Conservation (phyloP, 2,888 invertebrate genomes). For the Thelaira solivaga region DNA sequence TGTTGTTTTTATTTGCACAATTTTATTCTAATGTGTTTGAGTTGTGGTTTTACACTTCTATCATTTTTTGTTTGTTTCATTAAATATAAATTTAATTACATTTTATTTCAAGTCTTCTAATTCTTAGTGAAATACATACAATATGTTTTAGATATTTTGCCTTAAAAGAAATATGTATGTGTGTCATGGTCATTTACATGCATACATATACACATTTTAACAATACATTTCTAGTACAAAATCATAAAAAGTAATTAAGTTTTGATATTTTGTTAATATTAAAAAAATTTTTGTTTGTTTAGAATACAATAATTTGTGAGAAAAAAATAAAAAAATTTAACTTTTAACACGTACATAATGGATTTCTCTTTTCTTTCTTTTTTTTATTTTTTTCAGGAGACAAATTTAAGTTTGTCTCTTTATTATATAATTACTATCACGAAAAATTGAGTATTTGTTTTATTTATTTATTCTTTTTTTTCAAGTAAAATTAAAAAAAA, state of each 20-base stretch:
- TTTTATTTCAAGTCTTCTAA: constrained; percentile 56
- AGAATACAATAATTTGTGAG: constrained; percentile 32
- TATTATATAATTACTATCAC: constrained; percentile 73
- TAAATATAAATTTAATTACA: constrained; percentile 33
- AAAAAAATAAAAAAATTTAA: constrained; percentile 14
- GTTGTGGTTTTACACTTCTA: constrained; percentile 49
- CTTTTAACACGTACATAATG: constrained; percentile 19
- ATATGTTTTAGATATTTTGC: constrained; percentile 10
- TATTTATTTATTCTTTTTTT: constrained; percentile 60
- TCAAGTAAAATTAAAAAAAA: constrained; percentile 57
- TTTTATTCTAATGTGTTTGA: background rate
- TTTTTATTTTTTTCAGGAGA: constrained; percentile 60
- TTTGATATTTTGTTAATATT: constrained; percentile 22
- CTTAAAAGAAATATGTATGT: constrained; percentile 26
- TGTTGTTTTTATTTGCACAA: background rate
- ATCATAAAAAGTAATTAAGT: constrained; percentile 21
- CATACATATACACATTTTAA: too few species aligned
- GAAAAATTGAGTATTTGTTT: constrained; percentile 75
- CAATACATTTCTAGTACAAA: constrained; percentile 40
- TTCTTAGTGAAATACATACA: constrained; percentile 40
- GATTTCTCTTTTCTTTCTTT: constrained; percentile 3
- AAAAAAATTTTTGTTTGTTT: constrained; percentile 28
- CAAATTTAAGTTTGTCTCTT: constrained; percentile 67
- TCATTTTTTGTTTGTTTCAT: constrained; percentile 9
- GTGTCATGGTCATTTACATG: too few species aligned